A percentile compares a stretch with the other conserved stretches of the same genome.
Evolutionary conservation across 2,888 invertebrate species (phyloP).

Genomic region (Heteromurus nitidus): DNA sequence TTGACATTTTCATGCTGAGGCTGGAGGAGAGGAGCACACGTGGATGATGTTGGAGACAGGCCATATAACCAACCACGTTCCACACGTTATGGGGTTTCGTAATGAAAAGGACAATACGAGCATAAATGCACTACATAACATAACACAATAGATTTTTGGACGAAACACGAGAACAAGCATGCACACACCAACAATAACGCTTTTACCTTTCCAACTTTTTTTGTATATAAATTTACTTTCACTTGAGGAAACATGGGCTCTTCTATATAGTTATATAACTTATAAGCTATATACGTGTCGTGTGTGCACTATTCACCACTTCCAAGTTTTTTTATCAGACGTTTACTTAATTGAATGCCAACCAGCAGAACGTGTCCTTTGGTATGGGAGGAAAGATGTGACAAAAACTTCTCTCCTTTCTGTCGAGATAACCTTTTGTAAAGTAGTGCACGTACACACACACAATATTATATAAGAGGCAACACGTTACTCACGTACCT

Average conservation of each 20-base stretch:
- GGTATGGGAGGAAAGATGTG: conserved; percentile 16
- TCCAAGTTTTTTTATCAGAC: conserved; percentile 36
- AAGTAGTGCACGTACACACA: conserved; percentile 3
- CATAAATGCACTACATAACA: too few species aligned
- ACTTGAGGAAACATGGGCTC: conserved; percentile 24
- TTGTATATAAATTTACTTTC: conserved; percentile 57
- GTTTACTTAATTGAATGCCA: conserved; percentile 55
- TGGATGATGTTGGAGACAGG: background rate
- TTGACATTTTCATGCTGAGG: background rate
- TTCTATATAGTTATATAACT: too few species aligned
- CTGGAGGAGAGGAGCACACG: background rate
- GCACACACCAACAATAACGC: conserved; percentile 10
- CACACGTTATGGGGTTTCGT: background rate
- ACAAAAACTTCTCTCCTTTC: conserved; percentile 4
- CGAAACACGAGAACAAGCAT: background rate
- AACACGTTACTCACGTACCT: conserved; percentile 30
- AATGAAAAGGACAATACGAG: conserved; percentile 12
- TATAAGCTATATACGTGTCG: too few species aligned
- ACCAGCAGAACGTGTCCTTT: conserved; percentile 29
- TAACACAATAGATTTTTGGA: too few species aligned
- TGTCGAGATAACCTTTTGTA: conserved; percentile 10
- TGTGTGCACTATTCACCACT: conserved; percentile 18
- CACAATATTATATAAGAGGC: conserved; percentile 5
- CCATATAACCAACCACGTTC: background rate
- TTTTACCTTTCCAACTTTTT: conserved; percentile 24